Evolutionary conservation across 2,797 vertebrate genomes (phyloP).

Genomic region (Cyprinella venusta): DNA sequence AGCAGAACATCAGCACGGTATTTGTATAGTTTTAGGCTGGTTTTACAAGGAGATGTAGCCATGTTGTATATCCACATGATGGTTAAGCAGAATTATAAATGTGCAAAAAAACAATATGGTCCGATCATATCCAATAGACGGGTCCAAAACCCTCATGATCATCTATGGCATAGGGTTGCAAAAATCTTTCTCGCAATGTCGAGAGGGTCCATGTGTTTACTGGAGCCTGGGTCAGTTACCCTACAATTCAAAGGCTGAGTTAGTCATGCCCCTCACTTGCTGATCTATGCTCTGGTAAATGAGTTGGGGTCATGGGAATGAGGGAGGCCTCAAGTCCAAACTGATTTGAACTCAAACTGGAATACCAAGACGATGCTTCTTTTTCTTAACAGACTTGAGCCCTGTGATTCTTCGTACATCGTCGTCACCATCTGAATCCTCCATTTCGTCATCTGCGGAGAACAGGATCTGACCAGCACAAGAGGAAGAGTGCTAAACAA

Average conservation of each 20-base stretch:
- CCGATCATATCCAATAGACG: neutral
- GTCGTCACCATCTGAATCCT: constrained; percentile 91
- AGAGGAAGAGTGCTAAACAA: constrained; percentile 39
- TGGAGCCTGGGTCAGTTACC: neutral
- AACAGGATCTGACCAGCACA: constrained; percentile 87
- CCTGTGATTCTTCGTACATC: constrained; percentile 88
- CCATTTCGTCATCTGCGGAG: constrained; percentile 98
- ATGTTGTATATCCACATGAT: neutral
- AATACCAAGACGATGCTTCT: constrained; percentile 95
- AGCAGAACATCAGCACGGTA: neutral
- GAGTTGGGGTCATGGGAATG: constrained; percentile 41
- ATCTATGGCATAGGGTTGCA: neutral
- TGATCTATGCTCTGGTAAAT: neutral
- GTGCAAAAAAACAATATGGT: neutral
- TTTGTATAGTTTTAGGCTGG: neutral
- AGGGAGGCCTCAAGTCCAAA: constrained; percentile 33
- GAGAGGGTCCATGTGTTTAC: neutral
- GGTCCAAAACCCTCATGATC: neutral
- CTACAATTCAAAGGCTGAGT: neutral
- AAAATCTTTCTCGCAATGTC: neutral
- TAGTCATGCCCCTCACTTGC: neutral
- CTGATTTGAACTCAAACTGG: constrained; percentile 82
- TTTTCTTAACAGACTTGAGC: constrained; percentile 91
- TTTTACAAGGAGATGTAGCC: neutral
- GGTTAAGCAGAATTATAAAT: constrained; percentile 27